Percentiles rank a stretch among this genome's conserved stretches.
phyloP scores from a whole-genome alignment of 2,113 vertebrate species.

The Pelusios castaneus region DNA sequence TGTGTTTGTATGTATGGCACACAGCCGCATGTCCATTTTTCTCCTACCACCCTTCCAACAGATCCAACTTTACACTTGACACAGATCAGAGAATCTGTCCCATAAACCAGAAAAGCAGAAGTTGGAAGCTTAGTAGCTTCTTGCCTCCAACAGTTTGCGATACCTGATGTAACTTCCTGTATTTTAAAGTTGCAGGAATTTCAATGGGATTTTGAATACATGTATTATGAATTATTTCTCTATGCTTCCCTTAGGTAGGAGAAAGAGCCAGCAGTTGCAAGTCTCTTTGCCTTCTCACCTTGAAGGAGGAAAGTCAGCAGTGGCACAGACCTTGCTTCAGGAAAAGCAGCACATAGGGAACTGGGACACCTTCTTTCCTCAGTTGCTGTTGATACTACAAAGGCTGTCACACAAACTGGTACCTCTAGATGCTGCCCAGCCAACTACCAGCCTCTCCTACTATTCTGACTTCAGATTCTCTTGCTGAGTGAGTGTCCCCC shows the following conservation, averaged over 20 bases:
- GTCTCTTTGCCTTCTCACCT: background rate
- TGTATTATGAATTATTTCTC: background rate
- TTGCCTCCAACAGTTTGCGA: background rate
- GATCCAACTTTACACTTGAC: background rate
- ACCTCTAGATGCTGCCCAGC: background rate
- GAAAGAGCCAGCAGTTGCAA: background rate
- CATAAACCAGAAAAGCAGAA: background rate
- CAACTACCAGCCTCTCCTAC: background rate
- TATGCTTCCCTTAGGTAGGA: background rate
- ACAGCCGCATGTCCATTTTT: background rate
- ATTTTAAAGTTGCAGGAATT: background rate
- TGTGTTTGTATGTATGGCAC: background rate
- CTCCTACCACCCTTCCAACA: background rate
- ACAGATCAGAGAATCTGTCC: background rate
- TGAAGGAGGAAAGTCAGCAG: background rate
- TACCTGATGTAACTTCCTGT: background rate
- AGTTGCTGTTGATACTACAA: background rate
- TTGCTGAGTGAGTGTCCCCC: background rate
- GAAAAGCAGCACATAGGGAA: fast-evolving
- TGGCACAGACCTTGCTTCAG: background rate
- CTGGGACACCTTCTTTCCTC: background rate
- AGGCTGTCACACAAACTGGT: background rate
- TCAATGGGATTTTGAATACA: background rate
- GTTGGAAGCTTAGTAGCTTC: background rate
- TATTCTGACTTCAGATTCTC: background rate